Conservation (phyloP, 2,888 invertebrate genomes). For the Tholera decimalis region DNA sequence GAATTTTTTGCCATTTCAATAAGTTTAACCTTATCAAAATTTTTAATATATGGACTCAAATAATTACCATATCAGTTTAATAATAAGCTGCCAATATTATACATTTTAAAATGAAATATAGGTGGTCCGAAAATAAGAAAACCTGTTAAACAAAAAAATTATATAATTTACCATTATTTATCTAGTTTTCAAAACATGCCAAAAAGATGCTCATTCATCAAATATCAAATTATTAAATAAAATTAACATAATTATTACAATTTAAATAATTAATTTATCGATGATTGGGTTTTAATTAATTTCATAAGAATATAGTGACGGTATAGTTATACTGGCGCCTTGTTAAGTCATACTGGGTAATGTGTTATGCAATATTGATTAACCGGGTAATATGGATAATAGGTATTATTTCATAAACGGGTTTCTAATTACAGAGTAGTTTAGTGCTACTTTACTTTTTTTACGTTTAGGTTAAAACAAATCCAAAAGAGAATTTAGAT, state of each 20-base stretch:
- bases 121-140: not conserved
- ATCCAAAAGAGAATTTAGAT: not conserved
- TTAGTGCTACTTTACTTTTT: not conserved
- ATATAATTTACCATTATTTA: conserved; percentile 39
- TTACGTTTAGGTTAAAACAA: conserved; percentile 1
- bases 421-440: conserved; percentile 24
- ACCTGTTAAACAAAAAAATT: not conserved
- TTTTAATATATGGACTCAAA: not conserved
- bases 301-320: conserved; percentile 23
- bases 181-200: conserved; percentile 44
- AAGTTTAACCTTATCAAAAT: conserved; percentile 1
- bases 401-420: conserved; percentile 14
- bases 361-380: conserved; percentile 34
- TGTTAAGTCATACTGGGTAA: conserved; percentile 20
- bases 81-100: conserved; percentile 34
- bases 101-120: conserved; percentile 40
- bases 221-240: conserved; percentile 28
- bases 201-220: conserved; percentile 48
- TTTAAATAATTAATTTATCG: conserved; percentile 51
- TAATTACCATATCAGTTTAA: conserved; percentile 7
- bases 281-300: conserved; percentile 40
- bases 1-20: not conserved
- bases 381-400: conserved; percentile 8
- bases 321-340: conserved; percentile 8
- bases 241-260: conserved; percentile 57